phyloP scores from a whole-genome alignment of 1,140 invertebrate species.

The Oscheius sp. region DNA sequence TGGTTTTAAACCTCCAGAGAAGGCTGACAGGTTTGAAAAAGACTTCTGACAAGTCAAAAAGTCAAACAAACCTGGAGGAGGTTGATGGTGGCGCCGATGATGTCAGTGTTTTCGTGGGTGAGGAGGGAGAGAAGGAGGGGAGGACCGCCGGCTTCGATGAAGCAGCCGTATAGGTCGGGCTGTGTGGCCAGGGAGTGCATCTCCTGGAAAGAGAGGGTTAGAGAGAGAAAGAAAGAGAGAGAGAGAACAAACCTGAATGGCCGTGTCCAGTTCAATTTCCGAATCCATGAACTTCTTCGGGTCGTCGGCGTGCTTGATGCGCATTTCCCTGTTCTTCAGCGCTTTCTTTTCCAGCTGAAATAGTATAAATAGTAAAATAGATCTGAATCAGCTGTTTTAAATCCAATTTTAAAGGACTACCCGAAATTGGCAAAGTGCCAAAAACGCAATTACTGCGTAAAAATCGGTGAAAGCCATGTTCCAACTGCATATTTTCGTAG shows the following conservation, averaged over 20 bases:
- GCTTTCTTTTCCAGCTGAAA: slow-evolving; percentile 83
- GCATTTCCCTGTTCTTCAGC: slow-evolving; percentile 91
- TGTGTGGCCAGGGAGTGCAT: slow-evolving; percentile 89
- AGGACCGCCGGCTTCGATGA: slow-evolving; percentile 80
- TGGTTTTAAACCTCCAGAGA: too few species aligned
- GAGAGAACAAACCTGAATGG: slow-evolving; percentile 70
- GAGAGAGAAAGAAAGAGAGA: slow-evolving; percentile 17
- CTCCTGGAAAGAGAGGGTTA: slow-evolving; percentile 65
- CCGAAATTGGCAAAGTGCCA: background rate
- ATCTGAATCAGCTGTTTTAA: background rate
- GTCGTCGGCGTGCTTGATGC: slow-evolving; percentile 94
- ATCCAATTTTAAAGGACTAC: background rate
- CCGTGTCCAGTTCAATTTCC: slow-evolving; percentile 88
- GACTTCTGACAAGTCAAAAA: slow-evolving; percentile 13
- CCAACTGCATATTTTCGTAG: background rate
- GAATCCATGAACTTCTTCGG: slow-evolving; percentile 98
- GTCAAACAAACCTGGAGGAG: slow-evolving; percentile 73
- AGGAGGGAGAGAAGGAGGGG: slow-evolving; percentile 88
- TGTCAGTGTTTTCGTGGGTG: slow-evolving; percentile 93
- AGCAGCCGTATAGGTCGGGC: slow-evolving; percentile 85
- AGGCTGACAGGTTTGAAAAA: background rate
- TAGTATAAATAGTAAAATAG: background rate
- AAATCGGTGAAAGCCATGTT: background rate
- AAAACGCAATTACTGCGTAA: background rate
- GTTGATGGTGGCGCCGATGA: slow-evolving; percentile 70